These are phyloP conservation scores for Agelas oroides DNA, from an alignment of 37 sponge, comb jelly and placozoan genomes.

Conservation along the genomic window DNA sequence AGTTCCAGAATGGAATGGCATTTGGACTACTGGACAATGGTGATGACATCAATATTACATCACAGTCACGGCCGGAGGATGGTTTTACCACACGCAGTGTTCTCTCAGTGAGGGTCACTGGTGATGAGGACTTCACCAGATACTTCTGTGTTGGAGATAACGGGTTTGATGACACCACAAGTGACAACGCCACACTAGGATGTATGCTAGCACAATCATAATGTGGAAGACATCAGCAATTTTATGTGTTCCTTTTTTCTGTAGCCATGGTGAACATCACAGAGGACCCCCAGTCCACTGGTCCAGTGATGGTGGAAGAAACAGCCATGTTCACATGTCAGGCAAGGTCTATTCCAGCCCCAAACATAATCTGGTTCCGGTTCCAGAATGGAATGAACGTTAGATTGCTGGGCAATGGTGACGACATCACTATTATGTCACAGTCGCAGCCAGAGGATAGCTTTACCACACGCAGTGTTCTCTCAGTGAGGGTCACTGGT, in stretches of 20 bases:
- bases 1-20: not conserved
- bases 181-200: too few species aligned
- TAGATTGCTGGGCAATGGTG: not conserved
- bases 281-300: too few species aligned
- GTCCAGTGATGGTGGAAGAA: too few species aligned
- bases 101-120: not conserved
- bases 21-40: not conserved
- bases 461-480: too few species aligned
- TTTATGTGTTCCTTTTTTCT: too few species aligned
- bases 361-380: slow-evolving; percentile 33
- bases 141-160: not conserved
- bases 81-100: not conserved
- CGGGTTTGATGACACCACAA: too few species aligned
- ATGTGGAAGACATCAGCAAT: too few species aligned
- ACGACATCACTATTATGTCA: not conserved
- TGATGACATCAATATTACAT: not conserved
- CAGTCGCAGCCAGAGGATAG: not conserved
- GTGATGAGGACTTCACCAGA: not conserved
- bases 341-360: slow-evolving; percentile 1
- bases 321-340: slow-evolving; percentile 7
- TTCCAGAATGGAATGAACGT: not conserved
- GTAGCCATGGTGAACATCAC: too few species aligned
- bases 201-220: too few species aligned
- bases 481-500: too few species aligned
- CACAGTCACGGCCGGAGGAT: not conserved